Evolutionary conservation across 2,888 invertebrate genomes (phyloP).

Genomic region (Plusia festucae): DNA sequence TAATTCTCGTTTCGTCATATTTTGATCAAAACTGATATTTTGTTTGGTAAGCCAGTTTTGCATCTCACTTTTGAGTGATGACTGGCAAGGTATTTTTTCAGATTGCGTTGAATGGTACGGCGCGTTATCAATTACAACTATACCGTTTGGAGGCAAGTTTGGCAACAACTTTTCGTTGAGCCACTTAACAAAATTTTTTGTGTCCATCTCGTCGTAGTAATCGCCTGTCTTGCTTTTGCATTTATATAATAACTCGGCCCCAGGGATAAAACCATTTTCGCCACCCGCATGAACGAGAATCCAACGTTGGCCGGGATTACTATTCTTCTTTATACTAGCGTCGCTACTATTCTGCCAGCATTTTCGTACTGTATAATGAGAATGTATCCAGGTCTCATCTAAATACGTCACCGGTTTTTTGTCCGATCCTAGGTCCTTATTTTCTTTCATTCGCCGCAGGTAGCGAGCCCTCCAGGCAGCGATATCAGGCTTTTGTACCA

Average conservation of each 20-base stretch:
- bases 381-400: slow-evolving; percentile 14
- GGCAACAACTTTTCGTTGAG: slow-evolving; percentile 51
- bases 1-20: slow-evolving; percentile 40
- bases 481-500: slow-evolving; percentile 55
- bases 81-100: slow-evolving; percentile 20
- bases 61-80: no score
- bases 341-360: slow-evolving; percentile 14
- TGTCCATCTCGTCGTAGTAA: not conserved
- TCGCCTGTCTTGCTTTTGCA: not conserved
- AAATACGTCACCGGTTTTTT: slow-evolving; percentile 55
- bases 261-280: not conserved
- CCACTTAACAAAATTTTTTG: slow-evolving; percentile 47
- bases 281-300: not conserved
- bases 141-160: slow-evolving; percentile 49
- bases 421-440: slow-evolving; percentile 41
- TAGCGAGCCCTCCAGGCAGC: slow-evolving; percentile 57
- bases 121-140: slow-evolving; percentile 49
- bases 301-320: not conserved
- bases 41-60: slow-evolving; percentile 13
- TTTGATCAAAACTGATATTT: slow-evolving; percentile 41
- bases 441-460: slow-evolving; percentile 51
- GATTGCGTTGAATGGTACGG: slow-evolving; percentile 44
- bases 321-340: slow-evolving; percentile 9
- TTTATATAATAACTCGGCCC: not conserved
- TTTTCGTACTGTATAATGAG: slow-evolving; percentile 15